Evolutionary conservation across 2,113 vertebrate species (phyloP).

Genomic region (Misgurnus mizolepis): DNA sequence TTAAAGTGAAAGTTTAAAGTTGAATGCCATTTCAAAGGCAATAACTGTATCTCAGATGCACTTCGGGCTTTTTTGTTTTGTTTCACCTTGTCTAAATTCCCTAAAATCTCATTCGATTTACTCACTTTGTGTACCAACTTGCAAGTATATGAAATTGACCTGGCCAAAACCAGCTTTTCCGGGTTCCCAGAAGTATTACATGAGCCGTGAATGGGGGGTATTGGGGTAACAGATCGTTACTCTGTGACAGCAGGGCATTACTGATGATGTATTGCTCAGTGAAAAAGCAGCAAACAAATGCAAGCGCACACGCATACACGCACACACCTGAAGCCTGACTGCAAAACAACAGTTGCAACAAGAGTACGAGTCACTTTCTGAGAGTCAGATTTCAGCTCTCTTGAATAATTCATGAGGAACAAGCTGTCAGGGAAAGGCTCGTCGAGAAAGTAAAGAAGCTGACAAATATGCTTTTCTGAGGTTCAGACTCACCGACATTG

Average conservation of each 20-base stretch:
- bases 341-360: conserved; percentile 32
- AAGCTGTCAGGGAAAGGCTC: conserved; percentile 21
- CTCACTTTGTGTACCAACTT: conserved; percentile 33
- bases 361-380: conserved; percentile 38
- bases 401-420: conserved; percentile 52
- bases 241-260: conserved; percentile 55
- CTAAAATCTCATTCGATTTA: conserved; percentile 46
- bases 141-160: conserved; percentile 41
- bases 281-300: conserved; percentile 19
- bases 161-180: conserved; percentile 13
- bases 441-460: conserved; percentile 16
- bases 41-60: neutral
- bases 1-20: neutral
- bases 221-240: conserved; percentile 58
- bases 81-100: conserved; percentile 28
- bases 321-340: conserved; percentile 7
- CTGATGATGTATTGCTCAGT: conserved; percentile 56
- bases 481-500: conserved; percentile 88
- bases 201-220: conserved; percentile 44
- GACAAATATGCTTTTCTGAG: conserved; percentile 3
- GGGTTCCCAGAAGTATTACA: conserved; percentile 41
- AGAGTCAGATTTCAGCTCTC: conserved; percentile 46
- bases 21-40: neutral
- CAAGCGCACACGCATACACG: conserved; percentile 12
- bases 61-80: conserved; percentile 8